These are phyloP conservation scores for Agrypnia vestita DNA, from an alignment of 1,140 invertebrate genomes.

Conservation along the genomic window DNA sequence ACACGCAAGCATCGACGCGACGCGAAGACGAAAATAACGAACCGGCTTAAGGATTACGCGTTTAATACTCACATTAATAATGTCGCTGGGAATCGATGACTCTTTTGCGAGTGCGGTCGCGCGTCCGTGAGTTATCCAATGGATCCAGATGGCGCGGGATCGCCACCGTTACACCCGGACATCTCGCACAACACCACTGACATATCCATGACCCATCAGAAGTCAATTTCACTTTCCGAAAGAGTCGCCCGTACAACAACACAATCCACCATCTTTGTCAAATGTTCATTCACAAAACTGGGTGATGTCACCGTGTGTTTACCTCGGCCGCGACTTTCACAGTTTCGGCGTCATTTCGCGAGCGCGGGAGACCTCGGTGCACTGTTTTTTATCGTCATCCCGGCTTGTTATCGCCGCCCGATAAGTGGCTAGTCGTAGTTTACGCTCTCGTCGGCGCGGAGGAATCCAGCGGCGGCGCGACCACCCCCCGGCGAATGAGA, in stretches of 20 bases:
- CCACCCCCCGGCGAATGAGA: neutral
- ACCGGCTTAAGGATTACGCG: neutral
- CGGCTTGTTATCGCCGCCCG: slow-evolving; percentile 7
- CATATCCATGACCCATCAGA: slow-evolving; percentile 23
- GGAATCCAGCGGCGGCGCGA: slow-evolving; percentile 2
- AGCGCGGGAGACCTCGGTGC: neutral
- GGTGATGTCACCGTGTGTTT: slow-evolving; percentile 22
- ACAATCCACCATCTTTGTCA: slow-evolving; percentile 41
- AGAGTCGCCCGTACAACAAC: slow-evolving; percentile 1
- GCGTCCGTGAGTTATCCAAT: slow-evolving; percentile 7
- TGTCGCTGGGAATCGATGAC: slow-evolving; percentile 14
- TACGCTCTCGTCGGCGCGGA: slow-evolving; percentile 12
- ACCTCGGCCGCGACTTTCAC: neutral
- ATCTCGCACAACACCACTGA: neutral
- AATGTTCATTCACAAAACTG: slow-evolving; percentile 42
- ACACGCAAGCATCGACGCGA: neutral
- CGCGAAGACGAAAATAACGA: neutral
- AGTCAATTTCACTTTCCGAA: neutral
- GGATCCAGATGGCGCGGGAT: neutral
- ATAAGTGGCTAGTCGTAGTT: slow-evolving; percentile 21
- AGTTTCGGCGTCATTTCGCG: neutral
- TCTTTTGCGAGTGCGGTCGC: neutral
- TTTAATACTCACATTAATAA: slow-evolving; percentile 15
- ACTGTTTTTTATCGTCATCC: slow-evolving; percentile 12
- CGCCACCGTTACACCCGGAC: neutral